Evolutionary conservation across 2,888 invertebrate genomes (phyloP).

Genomic region (Schrankia costaestrigalis): DNA sequence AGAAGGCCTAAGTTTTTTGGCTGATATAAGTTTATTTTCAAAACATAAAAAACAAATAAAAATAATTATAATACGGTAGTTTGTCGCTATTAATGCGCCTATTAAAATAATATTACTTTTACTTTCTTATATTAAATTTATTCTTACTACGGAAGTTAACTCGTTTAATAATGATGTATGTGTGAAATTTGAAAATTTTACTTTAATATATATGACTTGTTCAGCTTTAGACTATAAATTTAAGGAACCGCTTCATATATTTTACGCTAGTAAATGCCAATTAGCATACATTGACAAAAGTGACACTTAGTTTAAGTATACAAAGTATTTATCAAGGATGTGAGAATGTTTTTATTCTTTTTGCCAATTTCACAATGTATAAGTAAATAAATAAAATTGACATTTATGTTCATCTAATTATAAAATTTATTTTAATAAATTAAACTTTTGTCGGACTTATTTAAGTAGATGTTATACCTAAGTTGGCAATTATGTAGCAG

Average conservation of each 20-base stretch:
- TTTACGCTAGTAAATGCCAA: constrained; percentile 16
- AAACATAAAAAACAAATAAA: constrained; percentile 6
- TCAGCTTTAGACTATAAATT: constrained; percentile 20
- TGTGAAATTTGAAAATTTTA: constrained; percentile 40
- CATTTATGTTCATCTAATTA: no score
- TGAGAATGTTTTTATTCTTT: no score
- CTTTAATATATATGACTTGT: constrained; percentile 33
- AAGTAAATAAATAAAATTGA: no score
- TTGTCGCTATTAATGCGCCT: constrained; percentile 26
- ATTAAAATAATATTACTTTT: constrained; percentile 22
- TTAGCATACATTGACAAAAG: constrained; percentile 29
- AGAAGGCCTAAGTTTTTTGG: constrained; percentile 1
- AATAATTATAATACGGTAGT: constrained; percentile 20
- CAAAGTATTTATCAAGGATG: no score
- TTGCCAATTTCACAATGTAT: no score
- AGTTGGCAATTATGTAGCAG: no score
- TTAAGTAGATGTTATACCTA: no score
- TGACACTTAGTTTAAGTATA: no score
- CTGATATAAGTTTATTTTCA: constrained; percentile 14
- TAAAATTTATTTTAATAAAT: no score
- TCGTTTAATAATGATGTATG: constrained; percentile 38
- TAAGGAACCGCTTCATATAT: constrained; percentile 23
- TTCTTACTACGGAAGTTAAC: constrained; percentile 38
- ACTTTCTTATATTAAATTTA: constrained; percentile 26
- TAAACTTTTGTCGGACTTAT: no score